Percentiles rank a stretch among this genome's conserved stretches.
These are phyloP conservation scores for Vireo griseus DNA, from an alignment of 2,797 vertebrate genomes.

Conservation along the genomic window DNA sequence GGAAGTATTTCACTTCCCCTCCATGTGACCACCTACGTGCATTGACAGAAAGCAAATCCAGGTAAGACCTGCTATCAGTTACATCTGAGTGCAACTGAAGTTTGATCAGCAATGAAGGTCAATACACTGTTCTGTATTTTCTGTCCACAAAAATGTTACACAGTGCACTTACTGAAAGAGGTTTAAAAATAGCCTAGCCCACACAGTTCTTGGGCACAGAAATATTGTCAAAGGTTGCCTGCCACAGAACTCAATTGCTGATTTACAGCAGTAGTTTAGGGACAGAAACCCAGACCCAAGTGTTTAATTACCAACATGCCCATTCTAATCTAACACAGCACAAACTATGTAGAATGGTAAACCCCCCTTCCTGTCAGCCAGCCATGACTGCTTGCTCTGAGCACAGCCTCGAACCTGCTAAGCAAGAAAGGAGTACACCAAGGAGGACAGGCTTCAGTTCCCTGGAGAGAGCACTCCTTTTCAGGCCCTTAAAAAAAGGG, in stretches of 20 bases:
- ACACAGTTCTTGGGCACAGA: neutral
- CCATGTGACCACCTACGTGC: neutral
- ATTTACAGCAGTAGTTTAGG: neutral
- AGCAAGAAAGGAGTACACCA: slow-evolving; percentile 1
- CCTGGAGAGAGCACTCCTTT: neutral
- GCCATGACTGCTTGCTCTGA: neutral
- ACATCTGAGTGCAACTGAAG: neutral
- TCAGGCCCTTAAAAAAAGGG: slow-evolving; percentile 3
- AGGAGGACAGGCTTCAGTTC: neutral
- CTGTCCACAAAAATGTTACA: neutral
- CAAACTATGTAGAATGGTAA: neutral
- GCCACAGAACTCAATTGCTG: neutral
- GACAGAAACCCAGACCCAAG: slow-evolving; percentile 4
- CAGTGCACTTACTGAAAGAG: neutral
- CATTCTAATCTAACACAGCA: neutral
- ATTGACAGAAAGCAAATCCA: slow-evolving; percentile 7
- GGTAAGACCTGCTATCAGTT: slow-evolving; percentile 16
- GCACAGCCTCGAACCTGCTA: neutral
- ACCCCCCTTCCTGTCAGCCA: neutral
- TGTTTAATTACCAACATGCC: neutral
- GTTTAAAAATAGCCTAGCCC: neutral
- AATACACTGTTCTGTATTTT: neutral
- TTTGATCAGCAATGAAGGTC: slow-evolving; percentile 26
- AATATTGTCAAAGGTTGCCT: neutral
- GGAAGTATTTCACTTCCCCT: neutral